Evolutionary conservation across 2,888 invertebrate species (phyloP).

Genomic region (Eurytoma californica): DNA sequence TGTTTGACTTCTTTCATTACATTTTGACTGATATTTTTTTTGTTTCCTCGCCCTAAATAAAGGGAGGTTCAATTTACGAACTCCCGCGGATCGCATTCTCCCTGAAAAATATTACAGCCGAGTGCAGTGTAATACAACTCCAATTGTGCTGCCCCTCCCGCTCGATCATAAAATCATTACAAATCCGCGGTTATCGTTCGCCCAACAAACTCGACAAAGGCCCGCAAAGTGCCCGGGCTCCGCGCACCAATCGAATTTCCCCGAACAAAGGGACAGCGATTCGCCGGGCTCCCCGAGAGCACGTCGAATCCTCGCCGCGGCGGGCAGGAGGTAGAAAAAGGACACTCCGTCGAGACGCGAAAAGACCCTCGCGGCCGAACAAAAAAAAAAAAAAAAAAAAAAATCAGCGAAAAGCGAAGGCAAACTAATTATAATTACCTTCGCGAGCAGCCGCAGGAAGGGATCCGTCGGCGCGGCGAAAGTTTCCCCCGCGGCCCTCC

Average conservation of each 20-base stretch:
- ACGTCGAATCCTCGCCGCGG: neutral
- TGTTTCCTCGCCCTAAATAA: too few species aligned
- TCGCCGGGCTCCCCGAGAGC: neutral
- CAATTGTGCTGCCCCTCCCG: neutral
- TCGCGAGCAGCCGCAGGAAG: neutral
- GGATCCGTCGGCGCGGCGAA: neutral
- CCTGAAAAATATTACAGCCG: neutral
- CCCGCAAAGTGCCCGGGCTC: neutral
- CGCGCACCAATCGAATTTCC: conserved; percentile 1
- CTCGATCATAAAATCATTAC: neutral
- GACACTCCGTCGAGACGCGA: neutral
- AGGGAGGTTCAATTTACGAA: neutral
- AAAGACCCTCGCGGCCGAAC: too few species aligned
- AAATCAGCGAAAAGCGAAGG: neutral
- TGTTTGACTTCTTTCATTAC: too few species aligned
- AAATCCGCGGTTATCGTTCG: neutral
- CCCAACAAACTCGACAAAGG: neutral
- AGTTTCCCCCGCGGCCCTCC: conserved; percentile 20
- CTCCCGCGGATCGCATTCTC: neutral
- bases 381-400: too few species aligned
- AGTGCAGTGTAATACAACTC: neutral
- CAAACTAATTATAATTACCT: conserved; percentile 48
- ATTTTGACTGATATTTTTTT: too few species aligned
- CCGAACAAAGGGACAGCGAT: neutral
- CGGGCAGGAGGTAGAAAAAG: neutral